Percentiles rank a stretch among this genome's conserved stretches.
Conservation (phyloP, 2,797 vertebrate genomes). For the Thaleichthys pacificus region DNA sequence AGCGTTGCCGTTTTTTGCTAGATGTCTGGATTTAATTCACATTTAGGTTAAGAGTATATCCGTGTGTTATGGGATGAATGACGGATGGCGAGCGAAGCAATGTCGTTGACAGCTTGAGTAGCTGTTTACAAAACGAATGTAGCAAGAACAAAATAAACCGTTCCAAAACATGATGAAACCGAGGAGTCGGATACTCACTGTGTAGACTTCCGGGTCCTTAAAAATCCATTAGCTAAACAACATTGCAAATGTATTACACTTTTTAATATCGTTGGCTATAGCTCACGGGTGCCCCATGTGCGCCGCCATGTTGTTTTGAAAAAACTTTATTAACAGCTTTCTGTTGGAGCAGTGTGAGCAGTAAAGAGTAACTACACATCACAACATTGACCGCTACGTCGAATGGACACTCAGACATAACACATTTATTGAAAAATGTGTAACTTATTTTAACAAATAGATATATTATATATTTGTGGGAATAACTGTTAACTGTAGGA, state of each 20-base stretch:
- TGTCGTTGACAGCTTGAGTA: background rate
- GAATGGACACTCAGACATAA: too few relatives aligned
- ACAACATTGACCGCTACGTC: too few relatives aligned
- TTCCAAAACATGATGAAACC: background rate
- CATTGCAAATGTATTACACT: background rate
- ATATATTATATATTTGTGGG: too few relatives aligned
- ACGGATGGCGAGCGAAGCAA: background rate
- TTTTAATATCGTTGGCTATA: slow-evolving; percentile 11
- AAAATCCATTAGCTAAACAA: slow-evolving; percentile 6
- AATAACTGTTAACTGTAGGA: too few relatives aligned
- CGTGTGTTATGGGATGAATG: too few relatives aligned
- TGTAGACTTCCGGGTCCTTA: slow-evolving; percentile 25
- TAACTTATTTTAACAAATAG: too few relatives aligned
- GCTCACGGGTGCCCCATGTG: slow-evolving; percentile 40
- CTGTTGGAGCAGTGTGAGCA: slow-evolving; percentile 7
- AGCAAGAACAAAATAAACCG: background rate
- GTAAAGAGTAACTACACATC: too few relatives aligned
- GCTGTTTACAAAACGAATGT: background rate
- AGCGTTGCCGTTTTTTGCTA: background rate
- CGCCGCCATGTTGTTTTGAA: slow-evolving; percentile 74
- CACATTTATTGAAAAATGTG: too few relatives aligned
- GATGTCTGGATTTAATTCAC: background rate
- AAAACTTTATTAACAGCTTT: slow-evolving; percentile 68
- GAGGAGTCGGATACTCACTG: slow-evolving; percentile 29
- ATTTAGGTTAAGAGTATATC: too few relatives aligned